Conservation (phyloP, 2,113 vertebrate genomes). For the Isurus oxyrinchus region DNA sequence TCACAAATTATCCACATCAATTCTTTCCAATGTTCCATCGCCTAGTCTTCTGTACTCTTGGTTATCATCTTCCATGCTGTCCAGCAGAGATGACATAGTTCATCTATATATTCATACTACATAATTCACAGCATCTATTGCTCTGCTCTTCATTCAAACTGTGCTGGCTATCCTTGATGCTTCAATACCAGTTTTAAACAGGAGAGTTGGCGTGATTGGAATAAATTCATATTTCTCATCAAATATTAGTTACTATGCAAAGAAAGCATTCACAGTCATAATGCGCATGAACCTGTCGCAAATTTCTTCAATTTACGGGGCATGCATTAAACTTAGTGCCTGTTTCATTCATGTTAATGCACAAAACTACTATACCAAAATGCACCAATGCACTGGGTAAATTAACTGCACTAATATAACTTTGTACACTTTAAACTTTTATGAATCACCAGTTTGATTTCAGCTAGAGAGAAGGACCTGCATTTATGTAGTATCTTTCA, state of each 20-base stretch:
- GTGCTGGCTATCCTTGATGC: too few species aligned
- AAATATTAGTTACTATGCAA: neutral
- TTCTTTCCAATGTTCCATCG: too few species aligned
- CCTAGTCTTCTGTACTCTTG: too few species aligned
- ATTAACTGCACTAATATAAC: neutral
- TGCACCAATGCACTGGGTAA: neutral
- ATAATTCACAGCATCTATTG: too few species aligned
- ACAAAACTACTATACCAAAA: neutral
- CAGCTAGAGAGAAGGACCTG: too few species aligned
- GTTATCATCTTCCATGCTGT: neutral
- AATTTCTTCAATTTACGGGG: neutral
- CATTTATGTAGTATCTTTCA: too few species aligned
- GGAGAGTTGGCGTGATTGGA: neutral
- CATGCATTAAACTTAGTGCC: neutral
- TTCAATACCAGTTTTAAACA: neutral
- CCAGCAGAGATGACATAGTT: neutral
- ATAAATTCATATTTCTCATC: neutral
- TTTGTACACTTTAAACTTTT: too few species aligned
- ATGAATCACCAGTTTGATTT: too few species aligned
- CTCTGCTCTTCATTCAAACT: too few species aligned
- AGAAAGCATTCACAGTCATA: neutral
- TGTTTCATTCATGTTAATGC: neutral
- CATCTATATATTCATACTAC: too few species aligned
- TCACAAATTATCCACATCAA: too few species aligned
- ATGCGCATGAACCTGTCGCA: neutral